phyloP scores from a whole-genome alignment of 1,140 invertebrate genomes.

The Drosophila albomicans region DNA sequence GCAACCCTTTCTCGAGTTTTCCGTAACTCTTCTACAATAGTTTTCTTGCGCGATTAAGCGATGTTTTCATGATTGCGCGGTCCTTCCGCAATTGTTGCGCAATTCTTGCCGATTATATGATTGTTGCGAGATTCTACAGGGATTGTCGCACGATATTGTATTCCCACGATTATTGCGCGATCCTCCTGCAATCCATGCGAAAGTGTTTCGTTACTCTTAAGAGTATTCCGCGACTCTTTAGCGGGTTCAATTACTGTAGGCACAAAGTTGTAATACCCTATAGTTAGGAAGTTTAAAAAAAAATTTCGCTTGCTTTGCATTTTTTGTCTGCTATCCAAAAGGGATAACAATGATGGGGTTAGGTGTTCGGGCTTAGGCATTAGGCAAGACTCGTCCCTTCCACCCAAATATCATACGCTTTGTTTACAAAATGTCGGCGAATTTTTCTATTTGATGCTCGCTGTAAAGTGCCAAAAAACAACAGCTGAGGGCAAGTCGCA shows the following conservation, averaged over 20 bases:
- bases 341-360: constrained; percentile 33
- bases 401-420: constrained; percentile 35
- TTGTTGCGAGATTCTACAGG: too few relatives aligned
- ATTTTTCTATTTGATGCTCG: constrained; percentile 40
- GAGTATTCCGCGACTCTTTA: too few relatives aligned
- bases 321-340: constrained; percentile 38
- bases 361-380: constrained; percentile 37
- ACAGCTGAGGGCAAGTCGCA: constrained; percentile 19
- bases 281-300: neutral
- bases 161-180: too few relatives aligned
- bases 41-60: too few relatives aligned
- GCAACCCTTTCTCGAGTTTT: too few relatives aligned
- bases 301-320: constrained; percentile 39
- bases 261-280: constrained; percentile 6
- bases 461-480: constrained; percentile 53
- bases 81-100: too few relatives aligned
- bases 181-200: too few relatives aligned
- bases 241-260: neutral
- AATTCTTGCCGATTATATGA: too few relatives aligned
- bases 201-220: too few relatives aligned
- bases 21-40: too few relatives aligned
- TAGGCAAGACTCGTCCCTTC: neutral
- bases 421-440: constrained; percentile 66
- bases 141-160: too few relatives aligned
- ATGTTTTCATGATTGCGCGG: too few relatives aligned